A percentile compares a stretch with the other conserved stretches of the same genome.
Conservation (phyloP, 2,888 invertebrate genomes). For the Cylloceria caligata region DNA sequence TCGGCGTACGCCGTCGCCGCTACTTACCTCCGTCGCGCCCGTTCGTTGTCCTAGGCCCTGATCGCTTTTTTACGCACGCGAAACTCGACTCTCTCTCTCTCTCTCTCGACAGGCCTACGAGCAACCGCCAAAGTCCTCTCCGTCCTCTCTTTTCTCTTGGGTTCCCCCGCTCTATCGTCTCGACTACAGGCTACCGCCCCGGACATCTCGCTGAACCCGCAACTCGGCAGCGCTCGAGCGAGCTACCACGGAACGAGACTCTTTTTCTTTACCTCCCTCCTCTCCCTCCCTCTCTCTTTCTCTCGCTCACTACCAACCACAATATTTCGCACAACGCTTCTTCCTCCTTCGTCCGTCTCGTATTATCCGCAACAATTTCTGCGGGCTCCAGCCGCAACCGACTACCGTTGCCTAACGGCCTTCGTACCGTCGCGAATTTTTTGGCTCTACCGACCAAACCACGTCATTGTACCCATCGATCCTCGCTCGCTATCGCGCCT, state of each 20-base stretch:
- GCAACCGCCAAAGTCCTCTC: neutral
- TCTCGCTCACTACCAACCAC: neutral
- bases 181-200: slow-evolving; percentile 2
- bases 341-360: neutral
- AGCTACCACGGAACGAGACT: neutral
- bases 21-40: slow-evolving; percentile 23
- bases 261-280: neutral
- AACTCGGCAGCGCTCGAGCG: slow-evolving; percentile 16
- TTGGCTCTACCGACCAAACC: slow-evolving; percentile 33
- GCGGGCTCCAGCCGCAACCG: slow-evolving; percentile 15
- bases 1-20: slow-evolving; percentile 26
- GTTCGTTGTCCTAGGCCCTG: slow-evolving; percentile 68
- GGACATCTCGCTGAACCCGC: neutral
- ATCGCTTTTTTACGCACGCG: slow-evolving; percentile 58
- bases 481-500: slow-evolving; percentile 26
- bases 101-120: neutral
- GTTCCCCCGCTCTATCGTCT: neutral
- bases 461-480: slow-evolving; percentile 57
- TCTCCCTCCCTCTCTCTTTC: neutral
- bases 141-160: neutral
- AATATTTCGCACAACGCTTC: slow-evolving; percentile 1
- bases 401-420: slow-evolving; percentile 56
- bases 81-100: slow-evolving; percentile 22
- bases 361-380: slow-evolving; percentile 46
- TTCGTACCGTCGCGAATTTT: slow-evolving; percentile 45